Percentiles rank a stretch among this genome's conserved stretches.
These are phyloP conservation scores for Acanthurus tractus DNA, from an alignment of 2,797 vertebrate genomes.

Conservation along the genomic window DNA sequence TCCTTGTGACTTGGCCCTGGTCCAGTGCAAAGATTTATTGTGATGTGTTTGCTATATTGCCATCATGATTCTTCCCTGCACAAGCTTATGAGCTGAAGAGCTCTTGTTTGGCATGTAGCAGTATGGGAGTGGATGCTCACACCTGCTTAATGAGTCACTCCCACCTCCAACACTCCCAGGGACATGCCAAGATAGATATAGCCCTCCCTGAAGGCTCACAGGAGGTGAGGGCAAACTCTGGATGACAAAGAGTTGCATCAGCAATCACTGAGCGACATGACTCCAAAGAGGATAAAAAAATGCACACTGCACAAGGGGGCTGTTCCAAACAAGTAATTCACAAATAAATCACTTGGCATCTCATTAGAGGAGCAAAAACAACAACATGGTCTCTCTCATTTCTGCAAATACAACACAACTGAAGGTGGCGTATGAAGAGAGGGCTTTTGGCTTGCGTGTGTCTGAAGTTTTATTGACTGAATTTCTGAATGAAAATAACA, in stretches of 20 bases:
- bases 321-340: conserved; percentile 87
- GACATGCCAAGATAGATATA: conserved; percentile 86
- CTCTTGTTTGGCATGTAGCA: conserved; percentile 83
- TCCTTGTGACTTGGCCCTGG: conserved; percentile 72
- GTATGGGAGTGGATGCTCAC: conserved; percentile 85
- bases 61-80: conserved; percentile 81
- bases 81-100: conserved; percentile 79
- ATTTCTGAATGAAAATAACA: conserved; percentile 71
- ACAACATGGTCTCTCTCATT: conserved; percentile 78
- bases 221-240: conserved; percentile 87
- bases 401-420: conserved; percentile 82
- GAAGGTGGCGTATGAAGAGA: conserved; percentile 58
- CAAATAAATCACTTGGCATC: conserved; percentile 87
- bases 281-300: conserved; percentile 82
- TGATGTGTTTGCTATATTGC: conserved; percentile 77
- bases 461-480: conserved; percentile 29
- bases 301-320: conserved; percentile 78
- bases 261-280: conserved; percentile 88
- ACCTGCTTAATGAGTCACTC: conserved; percentile 86
- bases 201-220: conserved; percentile 85
- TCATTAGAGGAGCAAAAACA: conserved; percentile 84
- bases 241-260: conserved; percentile 90
- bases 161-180: conserved; percentile 81
- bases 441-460: conserved; percentile 38
- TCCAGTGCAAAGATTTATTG: conserved; percentile 80